Percentiles rank a stretch among this genome's conserved stretches.
These are phyloP conservation scores for Tupaia tana DNA, from an alignment of 2,113 vertebrate species.

Conservation along the genomic window DNA sequence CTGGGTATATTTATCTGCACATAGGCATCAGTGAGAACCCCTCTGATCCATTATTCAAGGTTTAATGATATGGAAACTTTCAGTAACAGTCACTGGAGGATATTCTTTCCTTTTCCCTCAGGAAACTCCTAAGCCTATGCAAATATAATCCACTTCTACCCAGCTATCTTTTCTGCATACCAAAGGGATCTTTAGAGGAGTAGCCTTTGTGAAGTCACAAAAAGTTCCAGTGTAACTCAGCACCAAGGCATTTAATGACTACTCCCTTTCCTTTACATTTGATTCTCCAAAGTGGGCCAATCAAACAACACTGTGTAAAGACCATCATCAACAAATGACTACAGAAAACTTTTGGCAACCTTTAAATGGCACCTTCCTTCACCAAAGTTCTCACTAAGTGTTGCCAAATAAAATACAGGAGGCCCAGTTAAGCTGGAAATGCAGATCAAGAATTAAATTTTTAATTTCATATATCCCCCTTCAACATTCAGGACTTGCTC, in stretches of 20 bases:
- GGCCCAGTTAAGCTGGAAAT: not conserved
- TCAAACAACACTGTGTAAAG: not conserved
- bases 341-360: not conserved
- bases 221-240: not conserved
- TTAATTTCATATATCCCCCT: not conserved
- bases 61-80: not conserved
- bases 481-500: not conserved
- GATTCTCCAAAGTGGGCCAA: not conserved
- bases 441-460: not conserved
- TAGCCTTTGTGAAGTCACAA: not conserved
- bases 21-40: not conserved
- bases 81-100: not conserved
- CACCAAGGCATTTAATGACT: not conserved
- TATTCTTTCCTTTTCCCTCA: not conserved
- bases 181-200: not conserved
- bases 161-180: not conserved
- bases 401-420: not conserved
- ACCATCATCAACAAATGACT: not conserved
- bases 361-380: not conserved
- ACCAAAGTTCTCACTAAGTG: not conserved
- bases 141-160: not conserved
- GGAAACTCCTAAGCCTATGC: not conserved
- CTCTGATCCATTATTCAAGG: not conserved
- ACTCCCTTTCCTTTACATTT: not conserved
- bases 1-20: not conserved